Conservation (phyloP, 2,888 invertebrate species). For the Epistrophe eligans region DNA sequence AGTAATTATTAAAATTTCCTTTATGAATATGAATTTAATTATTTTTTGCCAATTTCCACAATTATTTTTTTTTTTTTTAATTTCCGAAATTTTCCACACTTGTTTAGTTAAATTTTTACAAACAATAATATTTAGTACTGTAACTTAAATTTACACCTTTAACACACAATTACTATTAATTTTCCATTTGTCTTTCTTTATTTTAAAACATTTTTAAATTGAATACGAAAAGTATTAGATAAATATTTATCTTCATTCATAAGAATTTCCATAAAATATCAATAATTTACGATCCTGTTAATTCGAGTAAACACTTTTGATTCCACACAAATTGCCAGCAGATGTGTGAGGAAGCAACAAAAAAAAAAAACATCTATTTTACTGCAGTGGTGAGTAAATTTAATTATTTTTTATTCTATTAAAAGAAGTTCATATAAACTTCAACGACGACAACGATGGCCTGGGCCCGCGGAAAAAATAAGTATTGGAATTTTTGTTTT, state of each 20-base stretch:
- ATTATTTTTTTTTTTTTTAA: background rate
- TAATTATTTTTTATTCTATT: background rate
- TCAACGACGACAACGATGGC: background rate
- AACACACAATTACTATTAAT: conserved; percentile 4
- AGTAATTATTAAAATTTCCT: too few species aligned
- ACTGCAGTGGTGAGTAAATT: conserved; percentile 6
- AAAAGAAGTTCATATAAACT: background rate
- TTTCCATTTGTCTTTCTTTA: background rate
- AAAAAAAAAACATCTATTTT: background rate
- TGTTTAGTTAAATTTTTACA: background rate
- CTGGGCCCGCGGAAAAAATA: background rate
- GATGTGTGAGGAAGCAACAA: background rate
- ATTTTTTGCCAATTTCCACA: background rate
- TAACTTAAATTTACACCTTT: background rate
- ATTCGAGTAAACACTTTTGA: conserved; percentile 1
- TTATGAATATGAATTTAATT: background rate
- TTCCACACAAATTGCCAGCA: conserved; percentile 1
- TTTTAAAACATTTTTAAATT: background rate
- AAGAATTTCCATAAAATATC: conserved; percentile 13
- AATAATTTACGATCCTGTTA: conserved; percentile 13
- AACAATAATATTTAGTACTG: background rate
- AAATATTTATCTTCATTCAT: conserved; percentile 17
- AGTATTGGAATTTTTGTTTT: background rate
- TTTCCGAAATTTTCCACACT: background rate
- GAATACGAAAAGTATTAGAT: background rate